Evolutionary conservation across 2,113 vertebrate species (phyloP), one percentile per base, ranked within the genome.

Genomic region (Calyptomena viridis): DNA sequence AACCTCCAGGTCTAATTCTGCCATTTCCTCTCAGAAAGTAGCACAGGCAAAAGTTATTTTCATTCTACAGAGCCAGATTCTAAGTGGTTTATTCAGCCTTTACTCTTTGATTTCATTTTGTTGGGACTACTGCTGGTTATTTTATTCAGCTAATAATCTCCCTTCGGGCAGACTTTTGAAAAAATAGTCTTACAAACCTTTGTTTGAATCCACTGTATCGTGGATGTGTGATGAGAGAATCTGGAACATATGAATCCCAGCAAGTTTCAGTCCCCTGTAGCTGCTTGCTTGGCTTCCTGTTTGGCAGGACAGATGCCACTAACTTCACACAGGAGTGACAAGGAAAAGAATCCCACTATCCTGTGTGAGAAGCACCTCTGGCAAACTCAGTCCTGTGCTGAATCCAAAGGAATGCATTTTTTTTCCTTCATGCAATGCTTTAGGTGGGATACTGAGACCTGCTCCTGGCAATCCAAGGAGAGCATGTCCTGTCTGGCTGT

Each of bases 171-270:
- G 23, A 49, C 25, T 60, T 91, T 67, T 72, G 10, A 60, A 59
- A 75, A 75, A 89, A 68, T 3, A 53, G 5, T 66, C 66, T 15
- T 53, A 9, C 5, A 33, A 19, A 30, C 28, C 8, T 55, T 35
- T 8, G 1, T 84, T 60, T 77, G n/a, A 83, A 39, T 46, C 31
- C 53, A 16, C 27, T 18, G 21, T 1, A 1, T 35, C 1, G 0
- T 0, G 1, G 23, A 12, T 80, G 13, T 40, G 11, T 2, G 0
- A 14, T 23, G 33, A 92, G 30, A 27, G 27, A 59, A 68, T 47
- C 60, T 8, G 35, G 18, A 56, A 33, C 55, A 13, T 13, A 6
- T 16, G 14, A 78, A 69, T 35, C 69, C 67, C 40, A 42, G 39
- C 14, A 67, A n/a, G 25, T 53, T 92, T 73, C 1, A 5, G 30